phyloP scores from a whole-genome alignment of 2,113 vertebrate genomes.

The Cyphomyrus discorhynchus region DNA sequence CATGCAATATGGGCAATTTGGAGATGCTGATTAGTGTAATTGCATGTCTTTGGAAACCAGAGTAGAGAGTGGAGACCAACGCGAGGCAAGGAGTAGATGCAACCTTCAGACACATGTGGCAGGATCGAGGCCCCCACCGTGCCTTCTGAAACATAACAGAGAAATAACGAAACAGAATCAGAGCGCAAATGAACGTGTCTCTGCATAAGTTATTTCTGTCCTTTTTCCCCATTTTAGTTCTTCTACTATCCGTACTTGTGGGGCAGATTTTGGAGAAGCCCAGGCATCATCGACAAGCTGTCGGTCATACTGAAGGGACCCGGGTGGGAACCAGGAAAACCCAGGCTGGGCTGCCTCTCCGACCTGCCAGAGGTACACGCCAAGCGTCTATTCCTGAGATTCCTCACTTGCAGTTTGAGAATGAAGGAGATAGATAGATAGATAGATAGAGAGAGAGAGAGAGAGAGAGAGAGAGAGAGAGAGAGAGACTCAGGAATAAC shows the following conservation, averaged over 20 bases:
- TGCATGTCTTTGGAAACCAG: background rate
- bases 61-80: background rate
- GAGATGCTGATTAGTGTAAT: background rate
- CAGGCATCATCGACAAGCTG: slow-evolving; percentile 70
- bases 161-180: background rate
- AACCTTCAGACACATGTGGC: background rate
- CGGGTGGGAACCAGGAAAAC: slow-evolving; percentile 82
- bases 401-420: background rate
- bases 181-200: background rate
- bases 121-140: background rate
- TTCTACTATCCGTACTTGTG: slow-evolving; percentile 72
- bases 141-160: background rate
- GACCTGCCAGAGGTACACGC: slow-evolving; percentile 67
- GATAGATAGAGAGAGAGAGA: too few relatives aligned
- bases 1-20: background rate
- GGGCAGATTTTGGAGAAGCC: slow-evolving; percentile 62
- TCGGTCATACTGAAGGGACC: slow-evolving; percentile 82
- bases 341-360: slow-evolving; percentile 71
- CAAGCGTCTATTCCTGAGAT: background rate
- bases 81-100: background rate
- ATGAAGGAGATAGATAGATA: background rate
- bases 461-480: background rate
- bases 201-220: background rate
- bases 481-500: background rate
- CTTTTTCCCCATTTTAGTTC: slow-evolving; percentile 52